Evolutionary conservation across 2,888 invertebrate species (phyloP).

Genomic region (Bellardia bayeri): DNA sequence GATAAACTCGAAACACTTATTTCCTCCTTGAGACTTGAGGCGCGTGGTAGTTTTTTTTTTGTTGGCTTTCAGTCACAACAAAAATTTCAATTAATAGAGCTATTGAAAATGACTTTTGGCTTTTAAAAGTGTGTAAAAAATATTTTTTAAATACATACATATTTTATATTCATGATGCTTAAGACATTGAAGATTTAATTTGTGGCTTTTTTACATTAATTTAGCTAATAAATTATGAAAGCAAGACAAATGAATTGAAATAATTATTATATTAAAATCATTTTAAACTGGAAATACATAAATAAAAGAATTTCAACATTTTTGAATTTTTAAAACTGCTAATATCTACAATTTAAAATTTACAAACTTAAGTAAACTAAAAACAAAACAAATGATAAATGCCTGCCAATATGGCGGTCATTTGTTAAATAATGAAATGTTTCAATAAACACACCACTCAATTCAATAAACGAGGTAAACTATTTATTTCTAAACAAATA

Average conservation of each 20-base stretch:
- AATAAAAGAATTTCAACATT: too few species aligned
- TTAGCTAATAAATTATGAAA: slow-evolving; percentile 54
- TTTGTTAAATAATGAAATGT: slow-evolving; percentile 12
- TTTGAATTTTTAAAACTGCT: too few species aligned
- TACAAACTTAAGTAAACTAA: too few species aligned
- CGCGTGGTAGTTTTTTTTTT: slow-evolving; percentile 62
- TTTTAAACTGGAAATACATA: too few species aligned
- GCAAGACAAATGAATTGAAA: not conserved
- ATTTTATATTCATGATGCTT: not conserved
- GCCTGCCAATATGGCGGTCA: slow-evolving; percentile 57
- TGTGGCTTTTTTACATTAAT: slow-evolving; percentile 48
- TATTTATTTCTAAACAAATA: not conserved
- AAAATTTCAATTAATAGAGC: slow-evolving; percentile 12
- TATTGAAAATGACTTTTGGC: slow-evolving; percentile 45
- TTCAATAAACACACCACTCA: slow-evolving; percentile 35
- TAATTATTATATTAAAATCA: not conserved
- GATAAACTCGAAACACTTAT: slow-evolving; percentile 53
- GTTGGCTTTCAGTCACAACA: not conserved
- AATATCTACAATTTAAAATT: too few species aligned
- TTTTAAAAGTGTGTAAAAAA: slow-evolving; percentile 33
- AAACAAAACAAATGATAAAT: slow-evolving; percentile 20
- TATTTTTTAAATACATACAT: not conserved
- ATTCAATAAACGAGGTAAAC: slow-evolving; percentile 56
- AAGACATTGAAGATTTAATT: slow-evolving; percentile 56
- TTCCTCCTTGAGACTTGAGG: slow-evolving; percentile 69